These are phyloP conservation scores for Brachystomella parvula DNA, from an alignment of 1,140 invertebrate species.

Conservation along the genomic window DNA sequence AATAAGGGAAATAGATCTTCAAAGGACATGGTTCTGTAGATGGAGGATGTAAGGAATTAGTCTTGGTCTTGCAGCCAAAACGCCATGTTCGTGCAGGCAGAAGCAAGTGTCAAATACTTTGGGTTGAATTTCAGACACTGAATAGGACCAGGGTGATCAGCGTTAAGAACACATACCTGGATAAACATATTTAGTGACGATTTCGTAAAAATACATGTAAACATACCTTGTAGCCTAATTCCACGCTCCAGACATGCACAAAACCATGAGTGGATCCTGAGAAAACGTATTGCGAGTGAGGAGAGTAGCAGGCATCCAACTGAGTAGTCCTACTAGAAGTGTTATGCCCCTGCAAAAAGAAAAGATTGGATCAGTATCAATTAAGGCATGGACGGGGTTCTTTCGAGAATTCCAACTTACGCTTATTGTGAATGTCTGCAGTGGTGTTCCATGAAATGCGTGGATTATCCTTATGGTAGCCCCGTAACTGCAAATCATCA, in stretches of 20 bases:
- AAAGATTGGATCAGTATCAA: not conserved
- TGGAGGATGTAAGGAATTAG: too few relatives aligned
- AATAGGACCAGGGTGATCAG: constrained; percentile 92
- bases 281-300: constrained; percentile 81
- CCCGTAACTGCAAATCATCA: constrained; percentile 93
- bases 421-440: constrained; percentile 73
- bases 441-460: constrained; percentile 88
- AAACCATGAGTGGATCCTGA: constrained; percentile 87
- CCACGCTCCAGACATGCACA: constrained; percentile 91
- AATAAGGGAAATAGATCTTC: too few relatives aligned
- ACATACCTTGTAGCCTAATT: constrained; percentile 71
- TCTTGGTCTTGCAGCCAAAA: too few relatives aligned
- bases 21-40: too few relatives aligned
- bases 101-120: constrained; percentile 96
- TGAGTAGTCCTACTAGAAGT: constrained; percentile 88
- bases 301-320: constrained; percentile 90
- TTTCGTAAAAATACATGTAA: too few relatives aligned
- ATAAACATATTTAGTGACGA: not conserved
- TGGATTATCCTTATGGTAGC: constrained; percentile 91
- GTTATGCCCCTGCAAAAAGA: constrained; percentile 51
- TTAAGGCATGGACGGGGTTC: not conserved
- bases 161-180: constrained; percentile 78
- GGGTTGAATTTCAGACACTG: constrained; percentile 98
- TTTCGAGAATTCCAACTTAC: not conserved
- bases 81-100: constrained; percentile 96